Evolutionary conservation across 2,113 vertebrate species (phyloP).

Genomic region (Ploceus nigricollis): DNA sequence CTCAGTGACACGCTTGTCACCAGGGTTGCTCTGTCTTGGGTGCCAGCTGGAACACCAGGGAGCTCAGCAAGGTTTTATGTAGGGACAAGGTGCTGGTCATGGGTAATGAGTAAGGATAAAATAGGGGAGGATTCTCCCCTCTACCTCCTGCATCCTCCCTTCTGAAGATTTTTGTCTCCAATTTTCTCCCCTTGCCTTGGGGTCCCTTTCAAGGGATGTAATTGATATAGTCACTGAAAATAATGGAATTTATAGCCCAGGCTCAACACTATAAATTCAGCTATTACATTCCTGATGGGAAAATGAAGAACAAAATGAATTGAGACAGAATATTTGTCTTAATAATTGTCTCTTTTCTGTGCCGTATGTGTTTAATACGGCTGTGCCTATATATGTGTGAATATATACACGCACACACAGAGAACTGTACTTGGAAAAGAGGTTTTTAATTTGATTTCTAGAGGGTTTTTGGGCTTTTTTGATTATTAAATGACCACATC

Average conservation of each 20-base stretch:
- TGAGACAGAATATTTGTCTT: slow-evolving; percentile 74
- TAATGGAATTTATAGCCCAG: slow-evolving; percentile 72
- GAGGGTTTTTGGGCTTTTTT: fast-evolving
- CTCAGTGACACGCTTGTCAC: background rate
- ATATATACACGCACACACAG: background rate
- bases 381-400: background rate
- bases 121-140: background rate
- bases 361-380: slow-evolving; percentile 34
- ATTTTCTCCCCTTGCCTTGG: slow-evolving; percentile 54
- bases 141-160: background rate
- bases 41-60: background rate
- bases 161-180: slow-evolving; percentile 46
- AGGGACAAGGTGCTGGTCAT: background rate
- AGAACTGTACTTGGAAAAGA: background rate
- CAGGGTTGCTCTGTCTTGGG: background rate
- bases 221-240: slow-evolving; percentile 70
- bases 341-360: slow-evolving; percentile 69
- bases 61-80: background rate
- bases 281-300: slow-evolving; percentile 71
- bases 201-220: slow-evolving; percentile 58
- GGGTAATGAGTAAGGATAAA: background rate
- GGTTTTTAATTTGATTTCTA: background rate
- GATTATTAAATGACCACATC: background rate
- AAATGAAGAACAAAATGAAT: slow-evolving; percentile 74
- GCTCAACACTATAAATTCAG: slow-evolving; percentile 72